Base-by-base conservation (phyloP, 2,888 invertebrate species). In the Drosophila niveifrons region DNA sequence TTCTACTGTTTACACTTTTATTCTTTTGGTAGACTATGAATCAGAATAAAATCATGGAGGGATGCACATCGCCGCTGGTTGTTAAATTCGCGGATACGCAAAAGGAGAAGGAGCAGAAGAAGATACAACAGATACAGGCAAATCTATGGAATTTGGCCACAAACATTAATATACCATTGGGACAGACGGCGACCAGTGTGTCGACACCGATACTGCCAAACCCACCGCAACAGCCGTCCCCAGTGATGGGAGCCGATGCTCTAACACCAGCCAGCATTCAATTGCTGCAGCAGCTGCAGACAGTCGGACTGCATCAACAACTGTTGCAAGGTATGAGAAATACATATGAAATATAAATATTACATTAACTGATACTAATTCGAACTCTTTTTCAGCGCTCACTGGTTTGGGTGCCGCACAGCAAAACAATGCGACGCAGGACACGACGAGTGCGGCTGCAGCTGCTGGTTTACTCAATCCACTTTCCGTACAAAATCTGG, bases 51-150 rank as follows among this genome's bases (percentile, higher is more conserved):
- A 99, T 98, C 89, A 99, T 99, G 99, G 99, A 99, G 94, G 99
- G 99, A 53, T 99, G 99, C 93, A 98, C 98, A 79, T 98, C 98
- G 83, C 99, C 99, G 44, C 93, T 99, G 89, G 99, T 99, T 66
- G 99, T 99, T 44, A 99, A 99, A 93, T 99, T 99, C 93, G 99
- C 99, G 58, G 99, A 99, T 92, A 99, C 99, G 71, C 99, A 99
- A 92, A 98, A 99, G 92, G 99, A 99, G 92, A 99, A 99, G 92
- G 99, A 99, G 92, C 96, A 97, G 93, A 99, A 99, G 93, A 96
- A 98, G 91, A 94, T 98, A 90, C 98, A 98, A 91, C 98, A 98
- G 92, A 96, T 98, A 94, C 98, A 97, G 91, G 96, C 98, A 66
- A 98, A 96, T 93, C 94, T 98, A 43, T 98, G 98, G 97, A 97